phyloP scores from a whole-genome alignment of 2,888 invertebrate species.

The Diadegma fenestrale region DNA sequence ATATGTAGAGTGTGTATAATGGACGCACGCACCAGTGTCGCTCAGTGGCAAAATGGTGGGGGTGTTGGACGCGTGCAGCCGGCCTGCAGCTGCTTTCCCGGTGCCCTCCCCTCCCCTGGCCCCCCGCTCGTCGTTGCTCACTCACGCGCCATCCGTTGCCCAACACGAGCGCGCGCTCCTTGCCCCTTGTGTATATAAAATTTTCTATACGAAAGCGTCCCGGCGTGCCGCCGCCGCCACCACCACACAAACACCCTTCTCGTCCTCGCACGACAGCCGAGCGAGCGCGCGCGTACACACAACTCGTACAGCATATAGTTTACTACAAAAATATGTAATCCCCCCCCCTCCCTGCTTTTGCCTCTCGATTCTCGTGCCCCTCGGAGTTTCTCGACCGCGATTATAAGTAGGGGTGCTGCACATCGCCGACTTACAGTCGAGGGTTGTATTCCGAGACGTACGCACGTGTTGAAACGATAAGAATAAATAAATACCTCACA shows the following conservation, averaged over 20 bases:
- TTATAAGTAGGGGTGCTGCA: conserved; percentile 84
- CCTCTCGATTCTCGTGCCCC: conserved; percentile 36
- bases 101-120: conserved; percentile 83
- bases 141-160: conserved; percentile 62
- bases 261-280: conserved; percentile 8
- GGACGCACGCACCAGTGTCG: conserved; percentile 81
- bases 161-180: conserved; percentile 30
- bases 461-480: conserved; percentile 45
- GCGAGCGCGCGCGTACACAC: not conserved
- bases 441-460: conserved; percentile 80
- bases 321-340: not conserved
- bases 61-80: conserved; percentile 85
- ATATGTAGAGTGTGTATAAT: conserved; percentile 27
- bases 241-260: conserved; percentile 3
- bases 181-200: conserved; percentile 75
- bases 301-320: conserved; percentile 2
- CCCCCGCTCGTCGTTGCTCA: conserved; percentile 82
- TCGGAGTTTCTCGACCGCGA: conserved; percentile 72
- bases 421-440: conserved; percentile 83
- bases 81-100: conserved; percentile 83
- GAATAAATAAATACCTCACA: not conserved
- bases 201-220: conserved; percentile 40
- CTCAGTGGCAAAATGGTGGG: conserved; percentile 71
- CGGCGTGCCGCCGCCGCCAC: conserved; percentile 34
- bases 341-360: not conserved